Conservation (phyloP, 2,888 invertebrate species). For the Calameuta filiformis region DNA sequence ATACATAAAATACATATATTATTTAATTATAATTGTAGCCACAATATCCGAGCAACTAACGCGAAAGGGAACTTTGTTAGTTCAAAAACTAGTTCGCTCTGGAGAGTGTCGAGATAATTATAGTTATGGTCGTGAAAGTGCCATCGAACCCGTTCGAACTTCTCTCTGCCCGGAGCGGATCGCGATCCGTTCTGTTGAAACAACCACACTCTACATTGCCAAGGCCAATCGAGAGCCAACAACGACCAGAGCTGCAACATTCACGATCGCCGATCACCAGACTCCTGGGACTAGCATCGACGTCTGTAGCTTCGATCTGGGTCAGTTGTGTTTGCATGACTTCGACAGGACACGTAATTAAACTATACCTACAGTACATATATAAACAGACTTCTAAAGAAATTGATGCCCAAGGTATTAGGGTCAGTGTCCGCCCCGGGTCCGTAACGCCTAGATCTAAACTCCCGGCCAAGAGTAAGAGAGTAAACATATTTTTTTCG, state of each 20-base stretch:
- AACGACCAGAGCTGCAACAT: constrained; percentile 23
- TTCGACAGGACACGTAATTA: constrained; percentile 3
- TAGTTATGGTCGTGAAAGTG: constrained; percentile 55
- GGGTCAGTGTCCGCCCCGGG: not conserved
- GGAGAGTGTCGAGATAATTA: constrained; percentile 36
- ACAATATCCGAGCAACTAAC: not conserved
- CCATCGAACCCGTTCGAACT: constrained; percentile 49
- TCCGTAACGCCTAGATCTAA: not conserved
- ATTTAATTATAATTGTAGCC: not conserved
- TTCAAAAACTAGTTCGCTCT: constrained; percentile 43
- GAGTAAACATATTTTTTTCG: not conserved
- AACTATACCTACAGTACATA: not conserved
- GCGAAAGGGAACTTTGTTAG: not conserved
- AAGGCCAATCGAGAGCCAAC: constrained; percentile 47
- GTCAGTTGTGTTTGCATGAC: constrained; percentile 10
- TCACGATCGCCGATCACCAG: constrained; percentile 29
- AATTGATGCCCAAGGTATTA: not conserved
- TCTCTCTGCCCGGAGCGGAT: constrained; percentile 4
- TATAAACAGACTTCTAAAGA: not conserved
- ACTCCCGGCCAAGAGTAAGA: not conserved
- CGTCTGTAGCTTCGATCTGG: constrained; percentile 10
- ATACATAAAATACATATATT: not conserved
- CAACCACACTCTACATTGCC: constrained; percentile 48
- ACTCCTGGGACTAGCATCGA: not conserved
- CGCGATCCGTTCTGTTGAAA: constrained; percentile 6